Percentiles rank a stretch among this genome's conserved stretches.
phyloP scores from a whole-genome alignment of 2,113 vertebrate species.

The Oceanodroma tethys region DNA sequence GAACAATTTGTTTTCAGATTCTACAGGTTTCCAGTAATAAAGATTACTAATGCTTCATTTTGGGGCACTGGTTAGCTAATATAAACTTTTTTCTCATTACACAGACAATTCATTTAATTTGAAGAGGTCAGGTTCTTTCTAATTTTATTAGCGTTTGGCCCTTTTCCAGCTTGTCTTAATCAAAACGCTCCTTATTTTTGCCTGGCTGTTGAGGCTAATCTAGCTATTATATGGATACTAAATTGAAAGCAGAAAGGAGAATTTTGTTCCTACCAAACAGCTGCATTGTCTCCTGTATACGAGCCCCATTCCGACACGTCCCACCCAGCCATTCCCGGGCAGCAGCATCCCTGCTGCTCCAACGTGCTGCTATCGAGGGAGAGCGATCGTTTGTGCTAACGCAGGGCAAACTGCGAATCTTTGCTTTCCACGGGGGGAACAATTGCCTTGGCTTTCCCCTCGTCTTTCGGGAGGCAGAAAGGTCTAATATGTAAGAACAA shows the following conservation, averaged over 20 bases:
- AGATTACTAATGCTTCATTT: constrained; percentile 39
- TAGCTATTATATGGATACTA: constrained; percentile 12
- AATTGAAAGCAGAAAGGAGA: constrained; percentile 26
- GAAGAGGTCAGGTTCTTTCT: constrained; percentile 11
- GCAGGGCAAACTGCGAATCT: background rate
- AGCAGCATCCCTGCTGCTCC: background rate
- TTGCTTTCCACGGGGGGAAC: background rate
- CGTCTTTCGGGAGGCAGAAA: background rate
- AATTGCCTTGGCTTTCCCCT: background rate
- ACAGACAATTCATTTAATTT: constrained; percentile 57
- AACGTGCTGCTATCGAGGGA: background rate
- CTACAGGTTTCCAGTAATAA: constrained; percentile 50
- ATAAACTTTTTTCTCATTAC: constrained; percentile 51
- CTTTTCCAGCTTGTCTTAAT: constrained; percentile 61
- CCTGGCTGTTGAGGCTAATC: constrained; percentile 49
- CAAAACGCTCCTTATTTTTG: constrained; percentile 62
- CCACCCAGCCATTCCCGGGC: background rate
- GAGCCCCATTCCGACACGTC: background rate
- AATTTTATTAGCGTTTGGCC: constrained; percentile 57
- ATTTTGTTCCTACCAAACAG: background rate
- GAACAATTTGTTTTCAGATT: constrained; percentile 45
- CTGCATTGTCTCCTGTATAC: background rate
- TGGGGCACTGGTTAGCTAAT: constrained; percentile 16
- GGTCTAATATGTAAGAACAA: background rate
- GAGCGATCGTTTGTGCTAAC: background rate